Evolutionary conservation across 2,888 invertebrate species (phyloP), one percentile per base, ranked within the genome.

Genomic region (Macrosiphum euphorbiae): DNA sequence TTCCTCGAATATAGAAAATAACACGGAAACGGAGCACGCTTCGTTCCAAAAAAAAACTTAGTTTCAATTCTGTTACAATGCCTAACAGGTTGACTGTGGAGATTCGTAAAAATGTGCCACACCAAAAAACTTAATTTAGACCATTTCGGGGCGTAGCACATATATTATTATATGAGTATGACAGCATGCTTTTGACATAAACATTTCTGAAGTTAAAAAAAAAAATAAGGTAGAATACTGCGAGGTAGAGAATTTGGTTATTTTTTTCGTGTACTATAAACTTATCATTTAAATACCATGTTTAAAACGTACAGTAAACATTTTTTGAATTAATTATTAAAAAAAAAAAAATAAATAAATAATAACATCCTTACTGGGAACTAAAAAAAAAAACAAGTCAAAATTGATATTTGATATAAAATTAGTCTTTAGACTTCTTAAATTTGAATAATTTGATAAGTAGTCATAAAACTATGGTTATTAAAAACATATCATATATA

Each of bases 101-200:
- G 85, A 92, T 92, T 67, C 61, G 41, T 41, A 67, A 50, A 87
- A 88, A 78, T 67, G 52, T 78, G 67, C 58, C 3, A 67, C 86
- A n/a, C n/a, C 78, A 47, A 92, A 86, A 86, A 44, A 61, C 50
- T 16, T 92, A 87, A 87, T 87, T 78, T 88, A 88, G 26, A 92
- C 28, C 58, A 61, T 78, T 78, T 84, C 44, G 16, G 88, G 41
- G 92, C 44, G 41, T 78, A 55, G 8, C 44, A 92, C 28, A 92
- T 55, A 92, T 26, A 78, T 26, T 44, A n/a, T n/a, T n/a, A n/a
- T n/a, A 28, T 41, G 58, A 50, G 44, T 44, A 44, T 44, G 92
- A 88, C 92, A 78, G 52, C 67, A 52, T 88, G 50, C 47, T 52
- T 67, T 35, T 20, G 47, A 61, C 35, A 61, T 26, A 5, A 88